Percentiles rank a stretch among this genome's conserved stretches.
phyloP scores from a whole-genome alignment of 2,113 vertebrate species.

The Alces alces region DNA sequence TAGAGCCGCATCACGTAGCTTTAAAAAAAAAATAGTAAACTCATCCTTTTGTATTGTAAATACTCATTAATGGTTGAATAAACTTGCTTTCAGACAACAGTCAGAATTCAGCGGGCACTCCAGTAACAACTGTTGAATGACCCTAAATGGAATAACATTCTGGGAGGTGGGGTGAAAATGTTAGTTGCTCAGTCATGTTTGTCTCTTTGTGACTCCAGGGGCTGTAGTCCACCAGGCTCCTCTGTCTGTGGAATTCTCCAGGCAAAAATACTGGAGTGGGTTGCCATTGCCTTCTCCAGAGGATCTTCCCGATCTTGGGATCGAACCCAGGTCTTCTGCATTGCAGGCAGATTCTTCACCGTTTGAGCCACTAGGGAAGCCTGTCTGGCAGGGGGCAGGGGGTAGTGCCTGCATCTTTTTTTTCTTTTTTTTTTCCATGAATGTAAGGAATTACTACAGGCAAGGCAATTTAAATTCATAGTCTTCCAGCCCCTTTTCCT shows the following conservation, averaged over 20 bases:
- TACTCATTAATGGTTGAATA: constrained; percentile 49
- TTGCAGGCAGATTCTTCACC: neutral
- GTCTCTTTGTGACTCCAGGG: neutral
- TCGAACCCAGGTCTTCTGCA: neutral
- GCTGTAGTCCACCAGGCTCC: neutral
- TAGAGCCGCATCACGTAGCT: neutral
- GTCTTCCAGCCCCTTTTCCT: neutral
- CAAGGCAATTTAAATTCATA: neutral
- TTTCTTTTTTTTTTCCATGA: neutral
- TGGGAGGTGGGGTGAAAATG: neutral
- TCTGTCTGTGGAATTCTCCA: neutral
- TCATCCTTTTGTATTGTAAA: constrained; percentile 61
- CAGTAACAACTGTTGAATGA: neutral
- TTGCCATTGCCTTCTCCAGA: neutral
- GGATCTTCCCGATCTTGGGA: neutral
- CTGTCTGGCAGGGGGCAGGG: neutral
- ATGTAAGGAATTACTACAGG: neutral
- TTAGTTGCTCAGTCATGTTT: neutral
- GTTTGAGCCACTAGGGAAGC: neutral
- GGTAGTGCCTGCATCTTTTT: neutral
- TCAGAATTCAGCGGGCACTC: neutral
- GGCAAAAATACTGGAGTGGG: neutral
- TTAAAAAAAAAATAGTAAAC: neutral
- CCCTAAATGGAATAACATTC: neutral
- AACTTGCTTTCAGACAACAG: constrained; percentile 41